Base-by-base conservation (phyloP, 1,140 invertebrate genomes). In the Mycetomoellerius zeteki region DNA sequence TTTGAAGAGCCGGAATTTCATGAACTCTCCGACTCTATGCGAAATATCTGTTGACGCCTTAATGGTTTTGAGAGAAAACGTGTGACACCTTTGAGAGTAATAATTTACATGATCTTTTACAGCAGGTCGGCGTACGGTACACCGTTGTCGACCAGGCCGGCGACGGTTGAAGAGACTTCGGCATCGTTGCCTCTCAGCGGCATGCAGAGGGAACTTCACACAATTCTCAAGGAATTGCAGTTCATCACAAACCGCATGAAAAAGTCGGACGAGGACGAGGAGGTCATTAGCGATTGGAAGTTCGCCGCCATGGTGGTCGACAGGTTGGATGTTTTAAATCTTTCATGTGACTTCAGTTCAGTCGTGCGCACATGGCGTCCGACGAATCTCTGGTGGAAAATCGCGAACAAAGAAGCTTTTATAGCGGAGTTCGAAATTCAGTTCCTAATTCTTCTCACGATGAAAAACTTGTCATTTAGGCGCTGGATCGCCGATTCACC, bases 221-320 rank as follows among this genome's bases (percentile, higher is more conserved):
- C 97, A 92, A 99, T 99, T 93, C 96, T 99, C 21, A 97, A 97
- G 90, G 99, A 99, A 96, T 96, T 99, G 67, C 98, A 98, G 93
- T 99, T 99, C 95, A 99, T 99, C 92, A 99, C 98, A 16, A 96
- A 97, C 91, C 97, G 98, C 87, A 98, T 99, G 97, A 97, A 97
- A 92, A 98, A 98, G 94, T 97, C 98, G 72, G 98, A 99, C 92
- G 98, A 98, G 89, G 97, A 98, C 92, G 97, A 97, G n/a, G 98
- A 99, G 93, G 96, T 99, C 65, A 98, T 98, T 87, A 98, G 97
- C 94, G 99, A 99, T 95, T 99, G 99, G 99, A 99, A 99, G 95
- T 99, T 99, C 95, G 99, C 99, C 76, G 99, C 99, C 88, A 98
- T 99, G 98, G 99, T 99, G 91, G 98, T 99, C 92, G 99, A 99